Evolutionary conservation across 2,797 vertebrate genomes (phyloP), one percentile per base, ranked within the genome.

Genomic region (Microtus obscurus): DNA sequence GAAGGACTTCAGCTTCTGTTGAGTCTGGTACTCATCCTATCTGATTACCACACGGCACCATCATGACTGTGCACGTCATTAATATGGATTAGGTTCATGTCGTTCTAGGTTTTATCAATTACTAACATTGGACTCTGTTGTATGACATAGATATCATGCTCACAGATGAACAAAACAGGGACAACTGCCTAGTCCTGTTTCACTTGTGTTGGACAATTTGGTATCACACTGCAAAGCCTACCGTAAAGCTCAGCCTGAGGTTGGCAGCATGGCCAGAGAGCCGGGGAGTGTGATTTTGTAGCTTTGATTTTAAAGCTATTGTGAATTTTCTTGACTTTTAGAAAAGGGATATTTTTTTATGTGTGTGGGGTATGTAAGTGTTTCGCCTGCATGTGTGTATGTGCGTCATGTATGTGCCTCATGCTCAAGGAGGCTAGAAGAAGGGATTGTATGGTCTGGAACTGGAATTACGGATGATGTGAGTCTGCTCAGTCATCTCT

Each of bases 221-320:
- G 53, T 19, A 82, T 65, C 34, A 8, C 48, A 65, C 73, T 88
- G 5, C 34, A 78, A 34, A 89, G n/a, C n/a, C 86, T 48, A 51
- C 10, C 7, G 2, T 90, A 56, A 92, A 86, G 29, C n/a, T 45
- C 5, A 69, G 40, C 40, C 34, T 74, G 81, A 59, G 14, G 37
- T 67, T 59, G 53, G 67, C 40, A 40, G 63, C 40, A 21, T 25
- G 48, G 76, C 48, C 43, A 17, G 34, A 45, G 6, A 31, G 4
- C 9, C 85, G 9, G 43, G 16, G n/a, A 11, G 76, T 88, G 69
- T 77, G 40, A 59, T 77, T 71, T 91, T 31, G 76, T 53, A 37
- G 65, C 53, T 90, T 71, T 11, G 56, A 79, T 95, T 79, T 95
- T 59, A 92, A 89, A 90, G 63, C 34, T 40, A 56, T 45, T 51